A percentile compares a stretch with the other conserved stretches of the same genome.
Conservation (phyloP, 2,797 vertebrate species). For the Aplochiton taeniatus region DNA sequence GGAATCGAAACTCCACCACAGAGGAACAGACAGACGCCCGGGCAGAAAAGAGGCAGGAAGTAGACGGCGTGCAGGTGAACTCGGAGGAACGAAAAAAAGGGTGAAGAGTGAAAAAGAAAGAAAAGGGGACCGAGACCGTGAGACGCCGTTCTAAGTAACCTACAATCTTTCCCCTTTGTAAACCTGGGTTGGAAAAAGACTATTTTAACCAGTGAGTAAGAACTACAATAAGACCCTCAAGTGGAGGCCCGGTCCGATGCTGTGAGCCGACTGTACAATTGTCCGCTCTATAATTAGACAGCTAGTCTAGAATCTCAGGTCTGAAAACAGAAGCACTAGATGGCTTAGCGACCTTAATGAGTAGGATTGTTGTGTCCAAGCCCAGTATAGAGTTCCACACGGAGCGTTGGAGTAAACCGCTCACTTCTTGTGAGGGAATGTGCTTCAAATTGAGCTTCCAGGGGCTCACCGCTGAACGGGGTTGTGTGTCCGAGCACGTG, state of each 20-base stretch:
- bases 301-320: slow-evolving; percentile 37
- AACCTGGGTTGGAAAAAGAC: neutral
- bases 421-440: too few relatives aligned
- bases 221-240: slow-evolving; percentile 6
- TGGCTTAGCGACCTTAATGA: slow-evolving; percentile 4
- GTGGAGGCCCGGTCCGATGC: slow-evolving; percentile 13
- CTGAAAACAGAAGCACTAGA: neutral
- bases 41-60: neutral
- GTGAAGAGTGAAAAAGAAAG: neutral
- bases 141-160: neutral
- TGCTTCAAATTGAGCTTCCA: too few relatives aligned
- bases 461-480: too few relatives aligned
- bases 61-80: neutral
- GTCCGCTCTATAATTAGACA: slow-evolving; percentile 29
- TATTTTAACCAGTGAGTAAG: neutral
- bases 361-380: neutral
- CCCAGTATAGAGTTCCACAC: neutral
- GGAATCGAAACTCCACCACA: slow-evolving; percentile 47
- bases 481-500: neutral
- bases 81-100: neutral
- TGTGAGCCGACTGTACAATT: too few relatives aligned
- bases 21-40: slow-evolving; percentile 17
- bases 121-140: slow-evolving; percentile 6
- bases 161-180: slow-evolving; percentile 25
- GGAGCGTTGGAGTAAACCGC: too few relatives aligned